Evolutionary conservation across 2,797 vertebrate genomes (phyloP).

Genomic region (Labroides dimidiatus): DNA sequence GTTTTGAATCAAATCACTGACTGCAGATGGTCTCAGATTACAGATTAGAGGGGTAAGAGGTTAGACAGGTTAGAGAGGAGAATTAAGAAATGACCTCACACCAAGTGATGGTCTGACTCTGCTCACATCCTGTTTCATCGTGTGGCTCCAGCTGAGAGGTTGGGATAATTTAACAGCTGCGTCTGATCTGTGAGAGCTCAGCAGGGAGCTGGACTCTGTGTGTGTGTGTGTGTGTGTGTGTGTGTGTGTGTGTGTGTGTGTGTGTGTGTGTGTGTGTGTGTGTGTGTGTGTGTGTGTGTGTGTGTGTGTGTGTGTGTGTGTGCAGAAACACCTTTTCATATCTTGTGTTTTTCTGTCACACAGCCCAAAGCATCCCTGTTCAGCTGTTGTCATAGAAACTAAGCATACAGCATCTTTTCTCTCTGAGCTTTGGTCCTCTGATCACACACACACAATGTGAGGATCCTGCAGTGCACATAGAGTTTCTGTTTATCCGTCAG

Average conservation of each 20-base stretch:
- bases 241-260: not conserved
- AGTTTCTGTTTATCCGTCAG: no score
- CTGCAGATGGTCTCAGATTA: no score
- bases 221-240: not conserved
- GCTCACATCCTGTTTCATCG: not conserved
- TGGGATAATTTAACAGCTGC: not conserved
- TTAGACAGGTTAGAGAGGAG: no score
- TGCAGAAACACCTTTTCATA: not conserved
- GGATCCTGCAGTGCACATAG: no score
- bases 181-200: not conserved
- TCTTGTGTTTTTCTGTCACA: not conserved
- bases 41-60: no score
- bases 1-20: no score
- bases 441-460: not conserved
- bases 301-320: not conserved
- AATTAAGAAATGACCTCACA: no score
- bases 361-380: constrained; percentile 41
- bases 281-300: not conserved
- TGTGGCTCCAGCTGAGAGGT: no score
- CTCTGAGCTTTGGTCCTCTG: not conserved
- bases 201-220: not conserved
- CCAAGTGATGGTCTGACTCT: no score
- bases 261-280: not conserved
- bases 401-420: constrained; percentile 13
- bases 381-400: constrained; percentile 73